Evolutionary conservation across 2,797 vertebrate species (phyloP).

Genomic region (Hozukius guyotensis): DNA sequence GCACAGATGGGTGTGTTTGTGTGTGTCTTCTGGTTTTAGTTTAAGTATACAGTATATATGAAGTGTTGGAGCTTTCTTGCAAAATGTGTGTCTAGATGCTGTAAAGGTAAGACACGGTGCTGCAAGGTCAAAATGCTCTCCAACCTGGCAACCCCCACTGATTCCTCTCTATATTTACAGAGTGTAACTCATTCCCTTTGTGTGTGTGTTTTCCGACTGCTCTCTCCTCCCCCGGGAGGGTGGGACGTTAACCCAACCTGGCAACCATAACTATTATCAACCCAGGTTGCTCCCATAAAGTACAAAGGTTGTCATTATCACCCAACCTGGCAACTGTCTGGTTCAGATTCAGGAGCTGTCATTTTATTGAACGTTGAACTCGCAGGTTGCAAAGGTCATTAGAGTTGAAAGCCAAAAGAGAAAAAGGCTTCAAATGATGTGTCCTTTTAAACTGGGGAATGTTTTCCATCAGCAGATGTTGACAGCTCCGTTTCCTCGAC

Average conservation of each 20-base stretch:
- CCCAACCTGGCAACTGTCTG: constrained; percentile 6
- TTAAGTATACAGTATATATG: not conserved
- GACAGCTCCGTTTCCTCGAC: not conserved
- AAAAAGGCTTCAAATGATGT: not conserved
- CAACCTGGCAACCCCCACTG: not conserved
- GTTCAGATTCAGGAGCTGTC: constrained; percentile 2
- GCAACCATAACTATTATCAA: not conserved
- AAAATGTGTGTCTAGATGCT: not conserved
- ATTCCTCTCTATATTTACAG: not conserved
- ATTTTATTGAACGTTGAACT: not conserved
- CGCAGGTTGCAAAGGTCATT: not conserved
- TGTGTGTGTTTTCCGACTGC: not conserved
- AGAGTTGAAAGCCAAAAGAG: not conserved
- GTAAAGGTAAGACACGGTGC: not conserved
- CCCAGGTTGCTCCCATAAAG: not conserved
- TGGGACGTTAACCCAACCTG: not conserved
- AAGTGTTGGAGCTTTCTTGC: not conserved
- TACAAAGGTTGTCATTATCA: not conserved
- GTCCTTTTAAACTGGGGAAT: not conserved
- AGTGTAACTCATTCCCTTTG: not conserved
- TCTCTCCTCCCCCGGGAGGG: not conserved
- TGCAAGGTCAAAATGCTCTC: not conserved
- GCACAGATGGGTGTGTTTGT: not conserved
- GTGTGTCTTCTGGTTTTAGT: not conserved
- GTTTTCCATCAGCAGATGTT: constrained; percentile 3